These are phyloP conservation scores for Pteropus rufus DNA, from an alignment of 2,797 vertebrate species.

Conservation along the genomic window DNA sequence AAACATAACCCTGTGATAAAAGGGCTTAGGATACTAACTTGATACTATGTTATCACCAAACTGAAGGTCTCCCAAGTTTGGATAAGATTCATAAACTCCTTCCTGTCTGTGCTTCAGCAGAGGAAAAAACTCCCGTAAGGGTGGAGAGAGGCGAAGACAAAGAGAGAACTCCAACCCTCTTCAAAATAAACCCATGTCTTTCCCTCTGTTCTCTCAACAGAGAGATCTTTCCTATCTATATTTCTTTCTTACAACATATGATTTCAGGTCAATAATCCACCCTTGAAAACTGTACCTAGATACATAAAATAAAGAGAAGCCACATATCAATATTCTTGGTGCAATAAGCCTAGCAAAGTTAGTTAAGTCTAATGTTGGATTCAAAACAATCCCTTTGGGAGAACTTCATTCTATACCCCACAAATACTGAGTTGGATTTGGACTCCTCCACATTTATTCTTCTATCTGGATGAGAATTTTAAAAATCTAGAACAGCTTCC, in stretches of 20 bases:
- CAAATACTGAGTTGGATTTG: background rate
- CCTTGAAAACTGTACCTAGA: background rate
- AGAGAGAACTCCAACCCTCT: background rate
- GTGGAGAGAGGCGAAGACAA: background rate
- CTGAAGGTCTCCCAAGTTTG: background rate
- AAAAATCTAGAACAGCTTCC: background rate
- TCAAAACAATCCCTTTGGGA: background rate
- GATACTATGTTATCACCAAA: background rate
- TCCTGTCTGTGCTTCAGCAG: background rate
- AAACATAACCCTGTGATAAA: background rate
- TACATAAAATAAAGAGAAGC: slow-evolving; percentile 15
- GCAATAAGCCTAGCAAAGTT: background rate
- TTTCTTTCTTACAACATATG: background rate
- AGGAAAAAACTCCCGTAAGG: background rate
- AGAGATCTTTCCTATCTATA: background rate
- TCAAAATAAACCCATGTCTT: background rate
- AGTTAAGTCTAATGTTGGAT: background rate
- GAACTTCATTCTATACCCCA: background rate
- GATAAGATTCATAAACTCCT: background rate
- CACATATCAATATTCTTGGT: background rate
- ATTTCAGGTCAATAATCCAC: background rate
- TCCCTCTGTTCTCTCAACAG: background rate
- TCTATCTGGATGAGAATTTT: background rate
- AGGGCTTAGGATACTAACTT: background rate
- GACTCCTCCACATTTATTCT: background rate